Evolutionary conservation across 2,888 invertebrate genomes (phyloP), one percentile per base, ranked within the genome.

Genomic region (Eristalinus aeneus): DNA sequence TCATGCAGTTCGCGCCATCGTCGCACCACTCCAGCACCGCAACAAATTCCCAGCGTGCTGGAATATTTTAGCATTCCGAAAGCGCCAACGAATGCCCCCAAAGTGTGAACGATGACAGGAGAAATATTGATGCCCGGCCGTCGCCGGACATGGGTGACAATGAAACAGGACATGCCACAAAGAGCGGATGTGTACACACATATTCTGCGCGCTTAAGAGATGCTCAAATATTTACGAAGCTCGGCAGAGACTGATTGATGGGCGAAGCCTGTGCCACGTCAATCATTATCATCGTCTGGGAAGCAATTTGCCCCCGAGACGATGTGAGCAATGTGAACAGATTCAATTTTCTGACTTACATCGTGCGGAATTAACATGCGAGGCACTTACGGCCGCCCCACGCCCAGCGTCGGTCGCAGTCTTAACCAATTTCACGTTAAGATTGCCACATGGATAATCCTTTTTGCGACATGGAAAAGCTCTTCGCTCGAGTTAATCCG

Each of bases 391-490:
- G n/a, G 46, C 46, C 46, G 16, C 46, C 16, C 16, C 39, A n/a
- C 39, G n/a, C 39, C n/a, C 12, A 0, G 12, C n/a, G 12, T 12
- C 39, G 3, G 39, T 39, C 39, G 8, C 46, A 16, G 16, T 73
- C 64, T 79, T n/a, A 69, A 74, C 39, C 69, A 65, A 73, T 83
- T 78, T 58, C 58, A 10, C 78, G 73, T 78, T 83, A 73, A 69
- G 53, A 69, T 39, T 69, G 36, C 64, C 78, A 61, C 78, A 79
- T 65, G 64, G 65, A 39, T 84, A 84, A 84, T 84, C 83, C 74
- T 74, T 77, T 77, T 12, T 20, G 46, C 74, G 74, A 79, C 74
- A 78, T 53, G 39, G 36, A 84, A 79, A 84, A 84, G 79, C 83
- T 84, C 74, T 79, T 3, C 60, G 58, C 46, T 10, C 56, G 34